Base-by-base conservation (phyloP, 2,797 vertebrate genomes). In the Amphiprion clarkii region DNA sequence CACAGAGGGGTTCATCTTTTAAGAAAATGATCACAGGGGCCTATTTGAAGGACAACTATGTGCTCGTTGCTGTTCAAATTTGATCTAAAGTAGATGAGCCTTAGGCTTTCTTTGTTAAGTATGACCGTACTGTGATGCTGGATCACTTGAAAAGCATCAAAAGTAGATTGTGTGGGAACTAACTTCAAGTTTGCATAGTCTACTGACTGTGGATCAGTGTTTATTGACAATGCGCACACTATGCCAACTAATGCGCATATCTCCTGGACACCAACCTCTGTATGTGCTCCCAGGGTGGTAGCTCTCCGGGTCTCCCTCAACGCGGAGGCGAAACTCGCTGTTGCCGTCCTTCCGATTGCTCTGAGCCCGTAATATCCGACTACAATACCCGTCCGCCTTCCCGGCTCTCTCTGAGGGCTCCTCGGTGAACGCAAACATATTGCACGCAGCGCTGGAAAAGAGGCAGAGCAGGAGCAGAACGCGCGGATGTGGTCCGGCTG, bases 201-300 rank as follows among this genome's bases (percentile, higher is more conserved):
- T 23, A 4, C 40, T 48, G 55, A 23, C 39, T n/a, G 16, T 23
- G 16, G 12, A 57, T 33, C 19, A 0, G 4, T 17, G 48, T 46
- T 71, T 13, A 27, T 49, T 74, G 31, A 7, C 54, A 49, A 40
- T 42, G 42, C 48, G 42, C 64, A 58, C n/a, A 7, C 0, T 0
- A 65, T 74, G 74, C 65, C 78, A 81, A 70, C 17, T 33, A 52
- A 13, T 33, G 63, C 61, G 82, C 79, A 70, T 52, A 10, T 19
- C 3, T 7, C 49, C 49, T 59, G 3, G 74, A 76, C 76, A 87
- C 96, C 92, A 90, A 99, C 98, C 98, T 92, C 96, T 95, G 93
- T 99, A 99, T 85, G 96, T 99, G 96, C 94, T 97, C 12, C 96
- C 97, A 2, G 98, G 97, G 85, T 98, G 98, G 76, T 99, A 99